Evolutionary conservation across 2,113 vertebrate genomes (phyloP).

Genomic region (Aphelocoma coerulescens): DNA sequence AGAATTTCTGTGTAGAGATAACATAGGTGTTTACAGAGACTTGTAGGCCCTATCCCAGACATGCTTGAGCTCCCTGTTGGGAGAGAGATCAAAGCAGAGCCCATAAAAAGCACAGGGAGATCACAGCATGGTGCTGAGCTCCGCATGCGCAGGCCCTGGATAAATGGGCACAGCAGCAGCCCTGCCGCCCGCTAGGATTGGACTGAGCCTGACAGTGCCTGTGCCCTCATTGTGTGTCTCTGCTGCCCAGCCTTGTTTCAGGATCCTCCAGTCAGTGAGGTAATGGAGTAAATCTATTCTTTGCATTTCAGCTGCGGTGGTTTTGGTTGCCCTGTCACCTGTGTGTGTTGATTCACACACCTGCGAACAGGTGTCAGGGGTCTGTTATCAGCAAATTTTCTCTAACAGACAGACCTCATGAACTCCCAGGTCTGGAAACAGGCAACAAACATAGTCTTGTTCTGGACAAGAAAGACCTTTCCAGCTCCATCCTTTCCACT

Average conservation of each 20-base stretch:
- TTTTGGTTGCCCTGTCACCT: neutral
- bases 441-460: neutral
- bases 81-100: neutral
- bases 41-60: neutral
- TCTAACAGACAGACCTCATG: neutral
- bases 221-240: neutral
- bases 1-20: neutral
- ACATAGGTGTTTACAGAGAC: neutral
- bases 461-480: neutral
- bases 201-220: neutral
- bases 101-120: neutral
- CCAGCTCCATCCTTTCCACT: neutral
- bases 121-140: neutral
- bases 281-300: neutral
- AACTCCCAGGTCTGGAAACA: neutral
- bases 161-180: neutral
- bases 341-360: neutral
- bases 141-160: rapidly evolving
- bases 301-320: neutral
- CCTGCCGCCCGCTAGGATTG: rapidly evolving
- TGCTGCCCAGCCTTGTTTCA: neutral
- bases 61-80: neutral
- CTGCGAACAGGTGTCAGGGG: rapidly evolving
- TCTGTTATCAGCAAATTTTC: neutral
- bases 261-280: neutral